Conservation (phyloP, 2,113 vertebrate genomes). For the Stercorarius parasiticus region DNA sequence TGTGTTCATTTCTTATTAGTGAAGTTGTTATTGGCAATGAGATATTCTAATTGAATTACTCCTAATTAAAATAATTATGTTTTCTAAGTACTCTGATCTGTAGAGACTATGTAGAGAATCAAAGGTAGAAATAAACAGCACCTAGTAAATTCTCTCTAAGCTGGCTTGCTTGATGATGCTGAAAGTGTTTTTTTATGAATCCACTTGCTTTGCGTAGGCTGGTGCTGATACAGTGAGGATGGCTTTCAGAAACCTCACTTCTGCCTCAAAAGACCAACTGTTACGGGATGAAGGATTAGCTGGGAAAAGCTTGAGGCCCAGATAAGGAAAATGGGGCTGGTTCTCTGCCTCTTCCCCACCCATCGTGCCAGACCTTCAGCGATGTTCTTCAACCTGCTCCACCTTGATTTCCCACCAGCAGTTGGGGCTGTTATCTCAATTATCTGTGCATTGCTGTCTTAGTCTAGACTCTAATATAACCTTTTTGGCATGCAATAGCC, state of each 20-base stretch:
- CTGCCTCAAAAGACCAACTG: background rate
- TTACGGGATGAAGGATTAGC: background rate
- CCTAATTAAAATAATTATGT: slow-evolving; percentile 74
- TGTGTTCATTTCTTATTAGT: slow-evolving; percentile 68
- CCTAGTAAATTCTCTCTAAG: slow-evolving; percentile 51
- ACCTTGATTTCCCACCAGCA: background rate
- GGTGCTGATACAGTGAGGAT: background rate
- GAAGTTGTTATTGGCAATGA: slow-evolving; percentile 67
- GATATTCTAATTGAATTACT: slow-evolving; percentile 71
- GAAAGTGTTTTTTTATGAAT: background rate
- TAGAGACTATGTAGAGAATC: slow-evolving; percentile 59
- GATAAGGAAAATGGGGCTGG: background rate
- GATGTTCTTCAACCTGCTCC: background rate
- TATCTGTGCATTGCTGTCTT: background rate
- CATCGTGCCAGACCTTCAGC: background rate
- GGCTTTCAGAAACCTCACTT: background rate
- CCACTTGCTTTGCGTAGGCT: background rate
- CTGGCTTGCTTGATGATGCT: slow-evolving; percentile 25
- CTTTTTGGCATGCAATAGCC: background rate
- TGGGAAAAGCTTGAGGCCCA: background rate
- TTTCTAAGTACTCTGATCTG: slow-evolving; percentile 68
- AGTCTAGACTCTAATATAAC: background rate
- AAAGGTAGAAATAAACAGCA: slow-evolving; percentile 63
- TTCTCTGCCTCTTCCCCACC: background rate
- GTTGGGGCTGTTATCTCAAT: background rate